phyloP scores from a whole-genome alignment of 2,888 invertebrate genomes.

The Bimastos eiseni region DNA sequence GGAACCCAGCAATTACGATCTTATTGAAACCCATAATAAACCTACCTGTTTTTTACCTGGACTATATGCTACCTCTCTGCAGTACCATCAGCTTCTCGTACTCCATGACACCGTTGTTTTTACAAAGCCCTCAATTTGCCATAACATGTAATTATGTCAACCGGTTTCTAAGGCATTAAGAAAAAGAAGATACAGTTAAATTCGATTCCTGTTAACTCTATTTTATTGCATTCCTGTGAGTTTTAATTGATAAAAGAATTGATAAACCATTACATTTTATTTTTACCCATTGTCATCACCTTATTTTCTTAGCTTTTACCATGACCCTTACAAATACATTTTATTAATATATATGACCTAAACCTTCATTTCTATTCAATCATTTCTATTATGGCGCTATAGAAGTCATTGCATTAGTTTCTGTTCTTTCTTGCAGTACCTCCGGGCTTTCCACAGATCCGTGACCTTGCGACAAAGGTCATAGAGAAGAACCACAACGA shows the following conservation, averaged over 20 bases:
- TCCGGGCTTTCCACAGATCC: slow-evolving; percentile 86
- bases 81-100: background rate
- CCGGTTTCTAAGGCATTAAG: too few relatives aligned
- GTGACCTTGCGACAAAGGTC: slow-evolving; percentile 86
- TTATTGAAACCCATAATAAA: background rate
- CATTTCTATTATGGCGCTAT: too few relatives aligned
- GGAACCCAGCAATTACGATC: background rate
- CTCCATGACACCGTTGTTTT: background rate
- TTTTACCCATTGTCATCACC: too few relatives aligned
- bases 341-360: too few relatives aligned
- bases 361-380: too few relatives aligned
- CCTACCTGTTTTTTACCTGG: background rate
- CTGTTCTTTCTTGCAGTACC: slow-evolving; percentile 68
- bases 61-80: background rate
- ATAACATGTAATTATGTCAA: background rate
- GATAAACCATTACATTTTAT: too few relatives aligned
- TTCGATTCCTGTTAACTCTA: too few relatives aligned
- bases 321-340: too few relatives aligned
- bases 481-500: slow-evolving; percentile 93
- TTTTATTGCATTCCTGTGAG: too few relatives aligned
- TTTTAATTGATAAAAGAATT: too few relatives aligned
- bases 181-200: too few relatives aligned
- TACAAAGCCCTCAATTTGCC: background rate
- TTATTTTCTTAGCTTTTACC: too few relatives aligned
- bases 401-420: background rate